Conservation (phyloP, 2,888 invertebrate species). For the Ochropacha duplaris region DNA sequence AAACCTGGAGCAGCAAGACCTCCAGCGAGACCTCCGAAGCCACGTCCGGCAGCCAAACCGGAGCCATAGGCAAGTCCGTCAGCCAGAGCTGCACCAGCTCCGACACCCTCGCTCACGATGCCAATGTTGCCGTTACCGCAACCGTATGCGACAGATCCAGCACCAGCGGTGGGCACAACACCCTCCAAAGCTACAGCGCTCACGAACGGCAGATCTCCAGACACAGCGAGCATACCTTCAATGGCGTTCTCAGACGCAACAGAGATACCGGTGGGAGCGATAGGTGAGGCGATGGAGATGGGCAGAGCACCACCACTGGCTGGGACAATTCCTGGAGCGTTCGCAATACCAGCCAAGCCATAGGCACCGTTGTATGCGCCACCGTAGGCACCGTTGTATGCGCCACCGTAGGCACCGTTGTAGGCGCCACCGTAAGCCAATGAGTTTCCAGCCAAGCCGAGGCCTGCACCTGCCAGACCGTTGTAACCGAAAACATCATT, state of each 20-base stretch:
- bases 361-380: neutral
- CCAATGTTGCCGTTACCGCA: slow-evolving; percentile 5
- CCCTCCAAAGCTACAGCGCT: slow-evolving; percentile 40
- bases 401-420: neutral
- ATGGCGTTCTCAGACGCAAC: slow-evolving; percentile 16
- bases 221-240: slow-evolving; percentile 8
- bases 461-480: neutral
- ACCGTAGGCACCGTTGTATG: neutral
- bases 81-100: neutral
- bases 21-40: too few relatives aligned
- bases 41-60: neutral
- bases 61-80: neutral
- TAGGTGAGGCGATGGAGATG: slow-evolving; percentile 22
- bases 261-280: slow-evolving; percentile 23
- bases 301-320: slow-evolving; percentile 13
- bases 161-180: slow-evolving; percentile 31
- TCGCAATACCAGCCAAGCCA: neutral
- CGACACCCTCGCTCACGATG: neutral
- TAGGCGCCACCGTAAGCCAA: neutral
- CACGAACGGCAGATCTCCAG: slow-evolving; percentile 33
- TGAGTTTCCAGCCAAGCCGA: neutral
- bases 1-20: neutral
- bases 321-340: slow-evolving; percentile 4
- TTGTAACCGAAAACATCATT: slow-evolving; percentile 1
- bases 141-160: slow-evolving; percentile 29